Conservation (phyloP, 2,113 vertebrate genomes). For the Noctilio leporinus region DNA sequence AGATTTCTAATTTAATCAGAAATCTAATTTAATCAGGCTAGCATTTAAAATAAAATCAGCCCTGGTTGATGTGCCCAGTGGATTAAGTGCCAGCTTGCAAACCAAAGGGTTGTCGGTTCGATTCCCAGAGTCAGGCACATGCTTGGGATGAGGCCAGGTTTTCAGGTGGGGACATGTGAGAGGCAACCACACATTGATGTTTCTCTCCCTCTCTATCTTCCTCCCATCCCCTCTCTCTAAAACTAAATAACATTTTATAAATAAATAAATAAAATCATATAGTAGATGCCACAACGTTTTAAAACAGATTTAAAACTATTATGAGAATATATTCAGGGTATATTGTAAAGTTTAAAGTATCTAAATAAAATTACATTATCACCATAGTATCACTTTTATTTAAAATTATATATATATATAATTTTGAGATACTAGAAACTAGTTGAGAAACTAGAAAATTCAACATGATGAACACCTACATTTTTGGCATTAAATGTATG, state of each 20-base stretch:
- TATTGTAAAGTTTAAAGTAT: background rate
- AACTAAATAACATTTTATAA: no score
- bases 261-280: background rate
- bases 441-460: background rate
- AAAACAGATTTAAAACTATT: background rate
- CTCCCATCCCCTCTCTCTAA: no score
- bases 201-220: no score
- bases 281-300: background rate
- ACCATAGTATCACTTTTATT: background rate
- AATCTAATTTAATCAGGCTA: no score
- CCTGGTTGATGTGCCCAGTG: no score
- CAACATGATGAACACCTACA: background rate
- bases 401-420: background rate
- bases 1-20: background rate
- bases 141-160: no score
- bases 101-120: no score
- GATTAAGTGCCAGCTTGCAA: no score
- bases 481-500: background rate
- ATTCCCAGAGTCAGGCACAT: no score
- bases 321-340: background rate
- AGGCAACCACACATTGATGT: no score
- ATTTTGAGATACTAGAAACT: background rate
- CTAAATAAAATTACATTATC: background rate
- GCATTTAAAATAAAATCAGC: no score
- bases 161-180: no score